Evolutionary conservation across 2,888 invertebrate genomes (phyloP), one percentile per base, ranked within the genome.

Genomic region (Melangyna quadrimaculata): DNA sequence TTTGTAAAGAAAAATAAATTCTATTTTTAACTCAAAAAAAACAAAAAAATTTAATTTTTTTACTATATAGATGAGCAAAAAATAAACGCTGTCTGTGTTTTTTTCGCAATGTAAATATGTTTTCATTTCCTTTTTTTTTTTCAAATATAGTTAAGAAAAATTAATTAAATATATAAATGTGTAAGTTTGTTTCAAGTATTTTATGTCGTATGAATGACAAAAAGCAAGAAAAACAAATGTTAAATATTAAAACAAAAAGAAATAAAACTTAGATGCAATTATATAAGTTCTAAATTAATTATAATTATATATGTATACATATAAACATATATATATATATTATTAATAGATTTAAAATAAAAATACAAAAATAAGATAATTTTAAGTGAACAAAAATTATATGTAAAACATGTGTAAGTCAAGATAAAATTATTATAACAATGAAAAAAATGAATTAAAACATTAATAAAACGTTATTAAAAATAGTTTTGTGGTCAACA

Each of bases 341-440:
- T n/a, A 79, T 79, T 79, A 80, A 75, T 70, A 77, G 71, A 72
- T 69, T 48, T 45, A 55, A 78, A 78, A 40, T 45, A 37, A 40
- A 35, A 70, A 77, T 51, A 59, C 43, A 63, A 73, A 67, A 59
- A 63, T 79, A 70, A 59, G 61, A 59, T 79, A 77, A 45, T 65
- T 53, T 57, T 77, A 84, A 74, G 71, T 78, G 63, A 59, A 61
- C 37, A 74, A 79, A 63, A 75, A 67, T 73, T 55, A 78, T 67
- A 84, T 84, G 84, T 84, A 77, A 84, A 84, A 84, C 84, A 84
- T 84, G 83, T 78, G 78, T 84, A 79, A 84, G 83, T 84, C 84
- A 80, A 71, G 10, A 78, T 67, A 78, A 74, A 77, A 75, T 65
- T 51, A 83, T 78, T 79, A 71, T 79, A 65, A 75, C 71, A 79